A percentile compares a stretch with the other conserved stretches of the same genome.
These are phyloP conservation scores for Platyura marginata DNA, from an alignment of 1,140 invertebrate genomes.

Conservation along the genomic window DNA sequence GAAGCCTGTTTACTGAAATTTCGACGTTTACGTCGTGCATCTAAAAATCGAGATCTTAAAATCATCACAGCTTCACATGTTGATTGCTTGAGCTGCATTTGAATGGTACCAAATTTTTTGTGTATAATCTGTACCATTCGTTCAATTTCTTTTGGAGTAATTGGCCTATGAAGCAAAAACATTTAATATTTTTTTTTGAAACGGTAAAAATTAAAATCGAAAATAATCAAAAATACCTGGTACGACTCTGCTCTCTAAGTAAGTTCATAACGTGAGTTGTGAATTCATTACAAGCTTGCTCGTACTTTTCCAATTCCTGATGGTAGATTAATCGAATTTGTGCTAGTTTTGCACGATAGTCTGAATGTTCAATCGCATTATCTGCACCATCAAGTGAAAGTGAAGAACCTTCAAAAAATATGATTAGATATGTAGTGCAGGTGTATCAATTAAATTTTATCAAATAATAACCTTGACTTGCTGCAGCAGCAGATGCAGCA, in stretches of 20 bases:
- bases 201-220: background rate
- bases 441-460: background rate
- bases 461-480: constrained; percentile 56
- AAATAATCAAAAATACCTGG: constrained; percentile 37
- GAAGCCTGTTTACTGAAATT: constrained; percentile 99
- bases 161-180: constrained; percentile 38
- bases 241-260: constrained; percentile 90
- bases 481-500: constrained; percentile 76
- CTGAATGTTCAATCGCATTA: constrained; percentile 96
- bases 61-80: constrained; percentile 99
- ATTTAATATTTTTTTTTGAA: too few species aligned
- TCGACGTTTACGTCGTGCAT: constrained; percentile 93
- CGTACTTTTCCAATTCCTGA: constrained; percentile 98
- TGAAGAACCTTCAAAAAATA: constrained; percentile 8
- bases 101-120: constrained; percentile 99
- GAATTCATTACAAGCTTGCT: constrained; percentile 99
- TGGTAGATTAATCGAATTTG: constrained; percentile 99
- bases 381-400: constrained; percentile 39
- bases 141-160: constrained; percentile 90
- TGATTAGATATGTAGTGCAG: background rate
- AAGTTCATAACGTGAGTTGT: constrained; percentile 99
- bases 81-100: constrained; percentile 99
- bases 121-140: constrained; percentile 99
- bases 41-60: constrained; percentile 73
- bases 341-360: constrained; percentile 96